phyloP scores from a whole-genome alignment of 2,797 vertebrate genomes.

The Mareca strepera region DNA sequence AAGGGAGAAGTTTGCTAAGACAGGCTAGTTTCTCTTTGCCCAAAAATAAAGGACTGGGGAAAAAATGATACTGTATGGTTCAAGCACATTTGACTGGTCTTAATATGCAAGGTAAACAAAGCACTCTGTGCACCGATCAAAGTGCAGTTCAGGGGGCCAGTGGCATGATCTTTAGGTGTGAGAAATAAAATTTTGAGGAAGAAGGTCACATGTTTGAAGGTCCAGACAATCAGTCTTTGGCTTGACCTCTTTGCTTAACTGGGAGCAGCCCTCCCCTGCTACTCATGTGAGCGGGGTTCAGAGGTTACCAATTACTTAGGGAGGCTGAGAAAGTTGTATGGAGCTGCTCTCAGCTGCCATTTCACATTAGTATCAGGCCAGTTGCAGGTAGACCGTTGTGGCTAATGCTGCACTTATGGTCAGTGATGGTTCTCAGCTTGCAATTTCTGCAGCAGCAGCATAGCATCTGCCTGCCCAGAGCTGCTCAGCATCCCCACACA shows the following conservation, averaged over 20 bases:
- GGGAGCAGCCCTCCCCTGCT: conserved; percentile 70
- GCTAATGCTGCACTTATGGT: conserved; percentile 68
- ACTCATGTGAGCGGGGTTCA: conserved; percentile 81
- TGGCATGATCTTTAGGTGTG: conserved; percentile 78
- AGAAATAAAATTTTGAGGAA: conserved; percentile 75
- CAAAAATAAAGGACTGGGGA: conserved; percentile 35
- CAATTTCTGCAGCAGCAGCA: neutral
- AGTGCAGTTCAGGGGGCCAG: conserved; percentile 64
- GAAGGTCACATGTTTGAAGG: conserved; percentile 78
- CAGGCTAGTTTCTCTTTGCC: neutral
- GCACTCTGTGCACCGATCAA: conserved; percentile 30
- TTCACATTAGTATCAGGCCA: conserved; percentile 84
- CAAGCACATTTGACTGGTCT: conserved; percentile 54
- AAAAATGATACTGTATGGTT: conserved; percentile 59
- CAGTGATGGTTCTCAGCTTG: conserved; percentile 58
- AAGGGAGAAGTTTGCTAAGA: conserved; percentile 33
- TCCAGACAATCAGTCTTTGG: conserved; percentile 79
- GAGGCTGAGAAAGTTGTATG: conserved; percentile 86
- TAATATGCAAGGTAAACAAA: conserved; percentile 74
- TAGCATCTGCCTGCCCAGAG: neutral
- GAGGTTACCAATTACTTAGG: conserved; percentile 88
- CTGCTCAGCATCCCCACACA: neutral
- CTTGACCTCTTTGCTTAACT: conserved; percentile 81
- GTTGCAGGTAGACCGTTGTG: conserved; percentile 76
- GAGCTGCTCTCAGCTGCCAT: conserved; percentile 87